phyloP scores from a whole-genome alignment of 2,888 invertebrate species.

The Acronicta psi region DNA sequence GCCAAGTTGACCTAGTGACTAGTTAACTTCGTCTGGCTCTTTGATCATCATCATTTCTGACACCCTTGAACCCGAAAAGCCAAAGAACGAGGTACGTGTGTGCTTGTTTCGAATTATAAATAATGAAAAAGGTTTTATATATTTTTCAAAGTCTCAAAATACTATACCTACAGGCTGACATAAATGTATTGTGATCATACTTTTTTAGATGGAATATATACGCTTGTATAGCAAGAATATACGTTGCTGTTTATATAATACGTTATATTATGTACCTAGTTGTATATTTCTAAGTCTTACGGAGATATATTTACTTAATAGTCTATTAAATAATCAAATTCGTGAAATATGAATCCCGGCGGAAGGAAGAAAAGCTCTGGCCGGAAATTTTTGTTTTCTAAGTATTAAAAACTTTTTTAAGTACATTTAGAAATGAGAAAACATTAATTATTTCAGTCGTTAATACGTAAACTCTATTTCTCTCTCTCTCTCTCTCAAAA shows the following conservation, averaged over 20 bases:
- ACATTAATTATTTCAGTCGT: too few species aligned
- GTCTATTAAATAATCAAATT: constrained; percentile 13
- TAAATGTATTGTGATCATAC: constrained; percentile 43
- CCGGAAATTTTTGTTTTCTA: background rate
- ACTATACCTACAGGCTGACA: constrained; percentile 37
- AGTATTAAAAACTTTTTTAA: background rate
- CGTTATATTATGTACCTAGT: constrained; percentile 49
- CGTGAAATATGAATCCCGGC: constrained; percentile 19
- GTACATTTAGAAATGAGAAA: too few species aligned
- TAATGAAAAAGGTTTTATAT: background rate
- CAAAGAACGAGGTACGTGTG: too few species aligned
- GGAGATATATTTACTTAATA: constrained; percentile 19
- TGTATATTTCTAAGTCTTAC: constrained; percentile 50
- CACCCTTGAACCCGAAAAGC: too few species aligned
- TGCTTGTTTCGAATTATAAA: background rate
- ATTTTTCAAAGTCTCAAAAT: constrained; percentile 5
- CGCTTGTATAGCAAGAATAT: constrained; percentile 52
- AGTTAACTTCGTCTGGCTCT: too few species aligned
- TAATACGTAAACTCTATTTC: too few species aligned
- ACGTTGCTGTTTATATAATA: constrained; percentile 53
- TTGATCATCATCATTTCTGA: too few species aligned
- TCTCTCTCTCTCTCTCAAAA: too few species aligned
- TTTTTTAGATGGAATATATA: constrained; percentile 53
- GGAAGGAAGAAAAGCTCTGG: background rate
- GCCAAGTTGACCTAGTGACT: too few species aligned